Evolutionary conservation across 2,113 vertebrate species (phyloP), one percentile per base, ranked within the genome.

Genomic region (Pelobates fuscus): DNA sequence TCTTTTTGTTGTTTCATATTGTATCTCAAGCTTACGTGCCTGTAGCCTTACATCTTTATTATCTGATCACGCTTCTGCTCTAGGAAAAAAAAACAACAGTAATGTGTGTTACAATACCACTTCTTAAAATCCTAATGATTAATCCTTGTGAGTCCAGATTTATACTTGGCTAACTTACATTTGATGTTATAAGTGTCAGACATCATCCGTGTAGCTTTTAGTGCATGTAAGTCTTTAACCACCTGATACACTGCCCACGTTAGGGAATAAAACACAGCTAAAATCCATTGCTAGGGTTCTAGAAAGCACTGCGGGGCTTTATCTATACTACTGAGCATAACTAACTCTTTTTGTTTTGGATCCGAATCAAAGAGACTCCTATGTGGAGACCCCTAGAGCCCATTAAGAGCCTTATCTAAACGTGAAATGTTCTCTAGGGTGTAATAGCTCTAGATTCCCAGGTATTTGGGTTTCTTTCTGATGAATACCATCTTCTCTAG

Each of bases 401-500:
- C 26, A 27, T 46, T 65, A 10, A 58, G 26, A 43, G 18, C 29
- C 15, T 74, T 43, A 57, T 30, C 26, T 67, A 49, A 67, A 49
- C 15, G 10, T 18, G 12, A 49, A 49, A 75, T 25, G 18, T 59
- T 67, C 54, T 49, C 64, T 60, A 30, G 54, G 72, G 67, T 66
- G 63, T 75, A 37, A 59, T 44, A 52, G 32, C 63, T 66, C 54
- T 46, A 67, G 54, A 67, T 75, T 75, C 72, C 54, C 63, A 60
- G 72, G 24, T 25, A 67, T 60, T 46, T 75, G 64, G 54, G 52
- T 15, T 57, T 59, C 49, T 32, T 29, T 66, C 54, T 67, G 59
- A 72, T 63, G 52, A 62, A 54, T 63, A 72, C 49, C 52, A 49
- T 18, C 55, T 49, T 75, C 63, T 66, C 54, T 20, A 18, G 63